Evolutionary conservation across 2,797 vertebrate genomes (phyloP), one percentile per base, ranked within the genome.

Genomic region (Chaetodon trifasciatus): DNA sequence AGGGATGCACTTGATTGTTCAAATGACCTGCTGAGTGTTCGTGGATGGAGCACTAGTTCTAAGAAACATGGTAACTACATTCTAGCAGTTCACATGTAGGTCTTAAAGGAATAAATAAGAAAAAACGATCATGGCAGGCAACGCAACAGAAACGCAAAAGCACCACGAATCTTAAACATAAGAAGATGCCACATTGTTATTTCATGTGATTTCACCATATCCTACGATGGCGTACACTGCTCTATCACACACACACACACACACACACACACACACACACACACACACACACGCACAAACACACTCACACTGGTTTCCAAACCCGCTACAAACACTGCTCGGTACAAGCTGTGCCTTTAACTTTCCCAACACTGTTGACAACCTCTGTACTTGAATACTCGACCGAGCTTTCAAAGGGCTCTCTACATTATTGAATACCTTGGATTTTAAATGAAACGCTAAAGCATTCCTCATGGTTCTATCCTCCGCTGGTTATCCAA

Each of bases 341-440:
- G 17, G 78, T 58, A 79, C 86, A 79, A 73, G 74, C 81, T 86
- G 83, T 81, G 74, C 81, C 88, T 89, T 88, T 79, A 86, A 85
- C 67, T 77, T 82, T 76, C 65, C 70, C 79, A 65, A 74, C 85
- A 83, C 58, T 83, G 90, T 87, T 86, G 86, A 88, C 83, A 91
- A 78, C 73, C 71, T 80, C 66, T 79, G 69, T n/a, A 82, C 90
- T 83, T 78, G 78, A 88, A 91, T 83, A 87, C 85, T 86, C 58
- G 56, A 73, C 91, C 83, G 86, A 88, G 90, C 91, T 92, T 92
- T 92, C 81, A 91, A 86, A 89, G 82, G 70, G 55, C 81, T 78
- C 73, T 72, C 89, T 94, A 83, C 93, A 94, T 94, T 94, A 95
- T 94, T 94, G 85, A 94, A 89, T 69, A 90, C 81, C 82, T 86